phyloP scores from a whole-genome alignment of 2,797 vertebrate genomes.

The Podarcis lilfordi region DNA sequence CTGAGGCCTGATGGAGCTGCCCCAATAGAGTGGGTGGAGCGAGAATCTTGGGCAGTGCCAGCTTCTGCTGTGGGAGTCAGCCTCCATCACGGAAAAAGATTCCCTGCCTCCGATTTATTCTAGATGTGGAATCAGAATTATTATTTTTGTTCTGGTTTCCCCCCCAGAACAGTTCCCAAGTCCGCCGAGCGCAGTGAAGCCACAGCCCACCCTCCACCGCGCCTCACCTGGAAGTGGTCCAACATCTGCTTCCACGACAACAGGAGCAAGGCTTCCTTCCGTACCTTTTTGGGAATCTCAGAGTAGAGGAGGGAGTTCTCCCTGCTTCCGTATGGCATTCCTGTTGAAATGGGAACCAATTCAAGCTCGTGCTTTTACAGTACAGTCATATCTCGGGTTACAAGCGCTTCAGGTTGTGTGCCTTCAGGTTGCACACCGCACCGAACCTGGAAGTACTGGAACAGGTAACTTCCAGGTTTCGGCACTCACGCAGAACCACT shows the following conservation, averaged over 20 bases:
- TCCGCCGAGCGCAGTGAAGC: background rate
- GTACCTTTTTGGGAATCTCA: slow-evolving; percentile 96
- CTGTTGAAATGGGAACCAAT: slow-evolving; percentile 66
- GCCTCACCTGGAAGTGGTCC: slow-evolving; percentile 93
- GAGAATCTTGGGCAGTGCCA: background rate
- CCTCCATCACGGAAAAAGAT: background rate
- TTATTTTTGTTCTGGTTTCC: too few species aligned
- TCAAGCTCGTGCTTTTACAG: too few species aligned
- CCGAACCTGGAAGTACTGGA: too few species aligned
- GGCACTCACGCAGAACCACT: too few species aligned
- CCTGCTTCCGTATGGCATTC: slow-evolving; percentile 97
- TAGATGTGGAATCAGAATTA: background rate
- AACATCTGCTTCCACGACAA: slow-evolving; percentile 99
- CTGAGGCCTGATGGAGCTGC: too few species aligned
- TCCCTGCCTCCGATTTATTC: background rate
- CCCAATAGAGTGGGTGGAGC: background rate
- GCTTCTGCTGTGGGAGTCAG: background rate
- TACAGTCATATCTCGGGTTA: too few species aligned
- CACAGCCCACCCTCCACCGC: rapidly evolving
- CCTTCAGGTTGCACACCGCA: too few species aligned
- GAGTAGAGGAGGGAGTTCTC: slow-evolving; percentile 98
- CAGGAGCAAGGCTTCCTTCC: slow-evolving; percentile 94
- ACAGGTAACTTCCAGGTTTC: too few species aligned
- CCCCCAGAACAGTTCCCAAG: too few species aligned
- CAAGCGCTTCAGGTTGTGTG: too few species aligned